Base-by-base conservation (phyloP, 92 coral and sea anemone species). In the Paramuricea clavata region DNA sequence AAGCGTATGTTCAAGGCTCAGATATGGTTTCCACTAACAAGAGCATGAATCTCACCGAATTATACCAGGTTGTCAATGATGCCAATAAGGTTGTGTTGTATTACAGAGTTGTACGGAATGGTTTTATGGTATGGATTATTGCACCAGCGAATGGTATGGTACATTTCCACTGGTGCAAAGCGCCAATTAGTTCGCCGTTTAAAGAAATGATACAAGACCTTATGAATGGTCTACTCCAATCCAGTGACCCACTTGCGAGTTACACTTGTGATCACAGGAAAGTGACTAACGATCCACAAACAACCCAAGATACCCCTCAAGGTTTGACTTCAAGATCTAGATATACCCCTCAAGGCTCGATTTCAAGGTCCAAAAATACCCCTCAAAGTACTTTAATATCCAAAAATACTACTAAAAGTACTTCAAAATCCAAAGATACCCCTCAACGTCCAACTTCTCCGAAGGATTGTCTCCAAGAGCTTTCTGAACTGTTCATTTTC, bases 251-350 rank as follows among this genome's bases (percentile, higher is more conserved):
- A n/a, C 71, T 79, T n/a, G 84, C 74, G 12, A 54, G 25, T n/a
- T 79, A 57, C 59, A 79, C 30, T 61, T 79, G 72, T 47, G 84
- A 79, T 36, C 84, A 79, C 34, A 19, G 84, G 22, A 79, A 79
- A 61, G 16, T 57, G 2, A 11, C 16, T 22, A 64, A 13, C 12
- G 15, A 10, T 36, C 23, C 82, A 31, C 42, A 28, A 9, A 2
- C 19, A 5, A 54, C 62, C 1, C 26, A 19, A 13, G 10, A 4
- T 59, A 15, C 27, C 28, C 31, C 36, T 2, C 68, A 60, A 26
- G n/a, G 6, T 2, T 36, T 8, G 42, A 52, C 61, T 52, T 11
- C 61, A 52, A 52, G 23, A 52, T 16, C n/a, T 21, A 52, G 61
- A 25, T 25, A 76, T 21, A 22, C 27, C 56, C 30, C 15, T 12